Evolutionary conservation across 2,113 vertebrate genomes (phyloP).

Genomic region (Gadus chalcogrammus): DNA sequence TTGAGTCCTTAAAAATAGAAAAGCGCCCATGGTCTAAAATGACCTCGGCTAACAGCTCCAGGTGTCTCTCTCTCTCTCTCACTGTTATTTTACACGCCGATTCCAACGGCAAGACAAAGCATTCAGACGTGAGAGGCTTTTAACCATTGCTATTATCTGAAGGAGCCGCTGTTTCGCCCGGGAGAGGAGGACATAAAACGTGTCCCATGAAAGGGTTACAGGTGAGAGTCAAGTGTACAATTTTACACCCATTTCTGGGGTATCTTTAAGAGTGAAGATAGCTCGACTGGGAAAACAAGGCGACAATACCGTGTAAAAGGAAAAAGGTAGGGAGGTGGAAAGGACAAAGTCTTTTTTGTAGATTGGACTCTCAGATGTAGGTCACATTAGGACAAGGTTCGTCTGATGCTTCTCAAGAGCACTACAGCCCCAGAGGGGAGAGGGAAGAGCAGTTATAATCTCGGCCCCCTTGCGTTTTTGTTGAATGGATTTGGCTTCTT

Average conservation of each 20-base stretch:
- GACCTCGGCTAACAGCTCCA: constrained; percentile 7
- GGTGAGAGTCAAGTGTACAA: constrained; percentile 26
- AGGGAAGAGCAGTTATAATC: background rate
- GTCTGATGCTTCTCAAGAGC: constrained; percentile 16
- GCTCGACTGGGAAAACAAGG: background rate
- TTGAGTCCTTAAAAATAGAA: background rate
- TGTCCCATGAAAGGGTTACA: constrained; percentile 26
- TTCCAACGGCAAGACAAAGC: constrained; percentile 11
- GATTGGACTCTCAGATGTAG: background rate
- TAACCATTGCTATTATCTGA: constrained; percentile 43
- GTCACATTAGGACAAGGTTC: constrained; percentile 10
- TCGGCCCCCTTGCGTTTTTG: too few species aligned
- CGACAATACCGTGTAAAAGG: background rate
- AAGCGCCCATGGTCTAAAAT: constrained; percentile 16
- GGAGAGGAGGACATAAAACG: constrained; percentile 31
- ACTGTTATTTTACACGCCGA: background rate
- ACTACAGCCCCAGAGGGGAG: constrained; percentile 19
- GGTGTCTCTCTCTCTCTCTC: background rate
- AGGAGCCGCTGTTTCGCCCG: constrained; percentile 16
- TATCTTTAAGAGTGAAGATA: too few species aligned
- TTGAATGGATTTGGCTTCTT: too few species aligned
- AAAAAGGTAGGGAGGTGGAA: background rate
- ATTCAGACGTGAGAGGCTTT: constrained; percentile 23
- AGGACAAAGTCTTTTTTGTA: background rate
- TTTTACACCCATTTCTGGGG: background rate